phyloP scores from a whole-genome alignment of 1,140 invertebrate genomes.

The Sycobia sp. region DNA sequence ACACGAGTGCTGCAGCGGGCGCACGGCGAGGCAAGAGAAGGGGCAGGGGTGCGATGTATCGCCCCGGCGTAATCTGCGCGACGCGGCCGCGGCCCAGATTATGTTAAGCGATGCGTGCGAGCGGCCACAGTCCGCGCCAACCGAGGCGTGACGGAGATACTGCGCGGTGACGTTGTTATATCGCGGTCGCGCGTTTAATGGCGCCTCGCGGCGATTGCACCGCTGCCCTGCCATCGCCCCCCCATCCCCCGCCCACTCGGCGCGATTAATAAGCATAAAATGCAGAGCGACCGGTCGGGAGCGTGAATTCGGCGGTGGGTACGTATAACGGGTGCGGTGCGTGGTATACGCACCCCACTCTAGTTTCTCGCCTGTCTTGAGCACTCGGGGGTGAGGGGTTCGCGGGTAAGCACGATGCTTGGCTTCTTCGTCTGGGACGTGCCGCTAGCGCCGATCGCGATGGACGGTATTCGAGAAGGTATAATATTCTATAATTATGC shows the following conservation, averaged over 20 bases:
- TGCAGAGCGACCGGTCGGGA: background rate
- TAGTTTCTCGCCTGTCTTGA: no score
- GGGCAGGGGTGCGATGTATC: constrained; percentile 39
- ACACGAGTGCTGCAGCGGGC: background rate
- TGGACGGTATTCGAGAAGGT: no score
- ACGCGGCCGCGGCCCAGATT: constrained; percentile 45
- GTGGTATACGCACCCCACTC: no score
- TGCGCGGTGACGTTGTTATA: constrained; percentile 53
- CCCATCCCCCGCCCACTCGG: constrained; percentile 33
- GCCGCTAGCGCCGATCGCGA: no score
- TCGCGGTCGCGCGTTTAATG: constrained; percentile 39
- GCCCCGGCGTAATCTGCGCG: no score
- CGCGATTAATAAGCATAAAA: constrained; percentile 56
- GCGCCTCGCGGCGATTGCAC: constrained; percentile 24
- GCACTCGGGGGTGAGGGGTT: no score
- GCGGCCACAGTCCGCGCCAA: constrained; percentile 54
- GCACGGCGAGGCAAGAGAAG: constrained; percentile 51
- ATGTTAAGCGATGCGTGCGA: constrained; percentile 60
- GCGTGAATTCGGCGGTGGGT: background rate
- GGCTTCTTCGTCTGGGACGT: no score
- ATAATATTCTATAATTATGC: no score
- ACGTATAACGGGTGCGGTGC: no score
- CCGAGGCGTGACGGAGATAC: constrained; percentile 58
- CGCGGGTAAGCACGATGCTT: no score
- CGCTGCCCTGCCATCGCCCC: no score